Evolutionary conservation across 2,113 vertebrate genomes (phyloP).

Genomic region (Chauna torquata): DNA sequence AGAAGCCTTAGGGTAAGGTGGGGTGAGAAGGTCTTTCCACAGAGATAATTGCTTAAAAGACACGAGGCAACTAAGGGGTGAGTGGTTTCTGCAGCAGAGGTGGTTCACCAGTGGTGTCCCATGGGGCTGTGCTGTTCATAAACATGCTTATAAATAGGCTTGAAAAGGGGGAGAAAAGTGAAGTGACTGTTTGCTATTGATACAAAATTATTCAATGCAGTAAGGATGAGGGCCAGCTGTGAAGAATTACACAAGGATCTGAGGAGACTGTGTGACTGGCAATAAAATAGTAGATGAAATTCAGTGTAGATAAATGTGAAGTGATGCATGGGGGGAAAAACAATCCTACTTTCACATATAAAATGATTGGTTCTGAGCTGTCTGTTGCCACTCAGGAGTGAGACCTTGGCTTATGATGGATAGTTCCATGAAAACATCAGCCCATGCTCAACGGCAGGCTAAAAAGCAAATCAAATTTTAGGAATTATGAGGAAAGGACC

Average conservation of each 20-base stretch:
- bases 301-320: slow-evolving; percentile 65
- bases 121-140: not conserved
- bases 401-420: slow-evolving; percentile 65
- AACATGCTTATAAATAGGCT: not conserved
- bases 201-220: slow-evolving; percentile 47
- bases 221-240: slow-evolving; percentile 19
- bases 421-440: slow-evolving; percentile 61
- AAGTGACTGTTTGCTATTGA: slow-evolving; percentile 29
- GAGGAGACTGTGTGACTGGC: slow-evolving; percentile 42
- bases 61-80: not conserved
- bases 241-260: slow-evolving; percentile 53
- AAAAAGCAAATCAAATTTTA: slow-evolving; percentile 58
- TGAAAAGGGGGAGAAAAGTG: not conserved
- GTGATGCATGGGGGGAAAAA: slow-evolving; percentile 63
- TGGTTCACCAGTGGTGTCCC: not conserved
- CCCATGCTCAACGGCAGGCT: slow-evolving; percentile 3
- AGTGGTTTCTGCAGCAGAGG: not conserved
- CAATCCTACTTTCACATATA: slow-evolving; percentile 44
- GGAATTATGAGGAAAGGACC: slow-evolving; percentile 38
- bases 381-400: slow-evolving; percentile 44
- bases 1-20: not conserved
- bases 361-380: slow-evolving; percentile 65
- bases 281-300: slow-evolving; percentile 69
- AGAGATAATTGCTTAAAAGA: not conserved
- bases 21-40: not conserved